Percentiles rank a stretch among this genome's conserved stretches.
Evolutionary conservation across 2,113 vertebrate species (phyloP).

Genomic region (Solea solea): DNA sequence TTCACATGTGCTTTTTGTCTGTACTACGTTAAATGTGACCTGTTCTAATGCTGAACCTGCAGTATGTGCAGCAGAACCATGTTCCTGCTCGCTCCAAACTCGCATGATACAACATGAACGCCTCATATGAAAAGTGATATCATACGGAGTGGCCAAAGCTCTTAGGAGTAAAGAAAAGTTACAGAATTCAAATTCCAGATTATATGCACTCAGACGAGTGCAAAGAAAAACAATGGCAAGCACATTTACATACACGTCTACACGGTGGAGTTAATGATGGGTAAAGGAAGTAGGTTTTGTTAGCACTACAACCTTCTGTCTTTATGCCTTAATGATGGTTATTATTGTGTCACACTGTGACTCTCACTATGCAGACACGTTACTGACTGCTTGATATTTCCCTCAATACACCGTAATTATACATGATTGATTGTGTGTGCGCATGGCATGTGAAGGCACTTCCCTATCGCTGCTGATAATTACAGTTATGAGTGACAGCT

Average conservation of each 20-base stretch:
- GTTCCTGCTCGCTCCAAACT: no score
- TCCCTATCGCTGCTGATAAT: conserved; percentile 67
- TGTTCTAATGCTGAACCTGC: no score
- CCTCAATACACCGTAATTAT: conserved; percentile 66
- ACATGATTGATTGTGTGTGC: conserved; percentile 59
- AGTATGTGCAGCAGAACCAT: no score
- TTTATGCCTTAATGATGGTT: conserved; percentile 72
- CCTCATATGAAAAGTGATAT: no score
- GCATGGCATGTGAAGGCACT: conserved; percentile 39
- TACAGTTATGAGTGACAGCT: conserved; percentile 71
- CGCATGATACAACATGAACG: no score
- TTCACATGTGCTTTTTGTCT: no score
- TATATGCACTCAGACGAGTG: conserved; percentile 1
- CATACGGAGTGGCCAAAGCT: no score
- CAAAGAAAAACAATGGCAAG: conserved; percentile 1
- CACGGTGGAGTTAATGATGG: conserved; percentile 59
- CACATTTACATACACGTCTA: conserved; percentile 37
- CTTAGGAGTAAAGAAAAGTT: no score
- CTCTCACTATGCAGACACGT: conserved; percentile 54
- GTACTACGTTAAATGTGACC: no score
- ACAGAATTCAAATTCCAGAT: conserved; percentile 3
- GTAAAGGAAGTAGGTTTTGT: conserved; percentile 58
- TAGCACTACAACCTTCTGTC: conserved; percentile 58
- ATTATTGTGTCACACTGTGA: conserved; percentile 74
- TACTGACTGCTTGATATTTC: conserved; percentile 62